Evolutionary conservation across 92 coral and sea anemone genomes (phyloP).

Genomic region (Zoanthus solanderi): DNA sequence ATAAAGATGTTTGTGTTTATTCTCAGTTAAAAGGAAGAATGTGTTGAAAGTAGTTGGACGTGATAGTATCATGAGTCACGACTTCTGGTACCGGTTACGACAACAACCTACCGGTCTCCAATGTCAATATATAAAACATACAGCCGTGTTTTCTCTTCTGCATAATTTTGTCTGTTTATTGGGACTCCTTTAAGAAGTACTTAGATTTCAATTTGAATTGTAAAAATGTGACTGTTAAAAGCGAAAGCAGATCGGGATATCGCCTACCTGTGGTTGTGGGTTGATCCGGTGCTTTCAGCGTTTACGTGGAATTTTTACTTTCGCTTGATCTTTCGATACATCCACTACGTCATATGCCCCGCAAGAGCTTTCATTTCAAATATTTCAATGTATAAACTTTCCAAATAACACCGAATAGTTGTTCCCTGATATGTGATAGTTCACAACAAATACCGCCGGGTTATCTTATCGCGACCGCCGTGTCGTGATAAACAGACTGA

Average conservation of each 20-base stretch:
- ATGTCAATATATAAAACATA: too few species aligned
- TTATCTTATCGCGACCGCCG: background rate
- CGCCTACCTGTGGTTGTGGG: constrained; percentile 1
- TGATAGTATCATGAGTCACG: background rate
- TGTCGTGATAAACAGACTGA: background rate
- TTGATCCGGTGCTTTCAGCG: background rate
- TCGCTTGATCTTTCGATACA: too few species aligned
- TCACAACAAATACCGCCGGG: background rate
- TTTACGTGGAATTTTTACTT: too few species aligned
- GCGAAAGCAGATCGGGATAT: too few species aligned
- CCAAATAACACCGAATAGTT: background rate
- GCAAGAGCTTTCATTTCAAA: background rate
- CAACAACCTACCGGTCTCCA: too few species aligned
- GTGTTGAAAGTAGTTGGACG: too few species aligned
- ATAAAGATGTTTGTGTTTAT: too few species aligned
- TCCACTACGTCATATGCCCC: too few species aligned
- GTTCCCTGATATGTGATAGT: background rate
- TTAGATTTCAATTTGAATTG: background rate
- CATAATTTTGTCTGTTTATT: background rate
- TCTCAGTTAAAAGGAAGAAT: too few species aligned
- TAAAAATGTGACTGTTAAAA: too few species aligned
- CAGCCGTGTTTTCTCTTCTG: background rate
- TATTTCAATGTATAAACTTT: background rate
- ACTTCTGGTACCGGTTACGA: background rate
- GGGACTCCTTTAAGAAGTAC: background rate